These are phyloP conservation scores for Maconellicoccus hirsutus DNA, from an alignment of 1,140 invertebrate genomes.

Conservation along the genomic window DNA sequence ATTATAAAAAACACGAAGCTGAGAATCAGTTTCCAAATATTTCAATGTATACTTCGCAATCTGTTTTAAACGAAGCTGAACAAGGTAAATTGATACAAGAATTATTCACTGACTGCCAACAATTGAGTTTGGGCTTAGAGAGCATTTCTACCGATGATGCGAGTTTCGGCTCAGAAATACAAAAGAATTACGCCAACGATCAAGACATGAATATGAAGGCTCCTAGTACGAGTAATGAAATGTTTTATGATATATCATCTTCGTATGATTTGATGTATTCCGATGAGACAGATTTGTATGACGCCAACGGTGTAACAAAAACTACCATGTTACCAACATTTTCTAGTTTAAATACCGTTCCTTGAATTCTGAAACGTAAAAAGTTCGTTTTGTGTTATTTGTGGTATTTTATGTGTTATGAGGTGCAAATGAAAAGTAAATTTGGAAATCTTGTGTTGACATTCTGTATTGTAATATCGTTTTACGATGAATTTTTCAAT, in stretches of 20 bases:
- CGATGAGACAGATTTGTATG: background rate
- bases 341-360: background rate
- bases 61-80: background rate
- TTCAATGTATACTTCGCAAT: background rate
- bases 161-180: background rate
- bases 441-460: too few relatives aligned
- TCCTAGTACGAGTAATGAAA: background rate
- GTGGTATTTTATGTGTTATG: too few relatives aligned
- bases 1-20: background rate
- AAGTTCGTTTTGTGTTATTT: too few relatives aligned
- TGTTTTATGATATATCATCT: background rate
- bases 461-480: too few relatives aligned
- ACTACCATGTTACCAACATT: background rate
- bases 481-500: too few relatives aligned
- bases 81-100: background rate
- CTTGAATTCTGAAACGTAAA: too few relatives aligned
- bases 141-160: background rate
- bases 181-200: background rate
- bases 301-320: background rate
- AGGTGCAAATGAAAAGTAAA: too few relatives aligned
- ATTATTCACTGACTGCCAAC: background rate
- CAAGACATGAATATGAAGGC: background rate
- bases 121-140: background rate
- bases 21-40: background rate
- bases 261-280: background rate